phyloP scores from a whole-genome alignment of 2,797 vertebrate species.

The Hydrocynus forskahlii region DNA sequence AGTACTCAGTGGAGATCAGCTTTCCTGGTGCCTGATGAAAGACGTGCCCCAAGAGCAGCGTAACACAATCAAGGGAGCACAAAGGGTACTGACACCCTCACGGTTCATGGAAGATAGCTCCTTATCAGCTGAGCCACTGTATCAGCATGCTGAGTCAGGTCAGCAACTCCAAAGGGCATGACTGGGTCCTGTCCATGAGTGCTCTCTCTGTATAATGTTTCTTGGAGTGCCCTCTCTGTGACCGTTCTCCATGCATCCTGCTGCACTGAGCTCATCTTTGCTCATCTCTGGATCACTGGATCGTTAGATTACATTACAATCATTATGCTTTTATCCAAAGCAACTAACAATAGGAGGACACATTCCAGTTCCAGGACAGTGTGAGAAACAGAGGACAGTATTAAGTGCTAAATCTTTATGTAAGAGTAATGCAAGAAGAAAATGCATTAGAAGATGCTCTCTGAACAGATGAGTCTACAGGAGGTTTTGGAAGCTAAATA shows the following conservation, averaged over 20 bases:
- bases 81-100: background rate
- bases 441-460: too few species aligned
- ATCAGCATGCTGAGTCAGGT: constrained; percentile 48
- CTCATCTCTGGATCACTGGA: background rate
- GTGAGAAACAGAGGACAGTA: too few species aligned
- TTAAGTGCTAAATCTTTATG: too few species aligned
- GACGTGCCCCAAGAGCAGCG: background rate
- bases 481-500: too few species aligned
- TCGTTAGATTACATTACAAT: background rate
- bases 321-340: too few species aligned
- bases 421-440: too few species aligned
- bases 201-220: background rate
- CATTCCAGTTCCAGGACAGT: too few species aligned
- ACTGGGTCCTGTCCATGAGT: background rate
- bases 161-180: constrained; percentile 63
- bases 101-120: constrained; percentile 1
- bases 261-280: background rate
- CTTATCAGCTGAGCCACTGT: constrained; percentile 57
- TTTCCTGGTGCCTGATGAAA: background rate
- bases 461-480: too few species aligned
- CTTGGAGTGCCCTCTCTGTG: background rate
- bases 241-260: background rate
- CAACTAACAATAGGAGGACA: too few species aligned
- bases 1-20: background rate
- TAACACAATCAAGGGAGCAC: background rate